Evolutionary conservation across 1,140 invertebrate species (phyloP), one percentile per base, ranked within the genome.

Genomic region (Palaemon carinicauda): DNA sequence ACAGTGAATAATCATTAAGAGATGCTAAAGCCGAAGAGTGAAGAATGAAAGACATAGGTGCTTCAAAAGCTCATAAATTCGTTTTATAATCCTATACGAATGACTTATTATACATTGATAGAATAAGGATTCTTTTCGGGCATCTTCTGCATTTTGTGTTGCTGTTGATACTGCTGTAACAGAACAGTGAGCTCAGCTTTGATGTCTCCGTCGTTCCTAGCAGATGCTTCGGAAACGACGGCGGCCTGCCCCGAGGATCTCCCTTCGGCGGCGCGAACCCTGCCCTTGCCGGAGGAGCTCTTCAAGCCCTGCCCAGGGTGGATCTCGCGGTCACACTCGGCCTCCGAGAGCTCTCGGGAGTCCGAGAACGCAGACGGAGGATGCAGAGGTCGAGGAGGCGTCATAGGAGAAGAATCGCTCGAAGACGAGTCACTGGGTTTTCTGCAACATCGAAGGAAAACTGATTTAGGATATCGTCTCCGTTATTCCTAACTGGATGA

Each of bases 351-450:
- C 52, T 83, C 82, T 73, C 82, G 74, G 3, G 82, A 83, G 73
- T 83, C 82, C 9, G 82, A 83, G 71, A 83, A 83, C 21, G 82
- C 82, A 10, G 82, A 83, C 19, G 82, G 82, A 19, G 82, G 82
- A 56, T 83, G 82, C 17, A 83, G 82, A 33, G 82, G 82, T 29
- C 82, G 71, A 24, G 82, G 82, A 29, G 82, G 82, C 1, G 82
- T 83, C 71, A 83, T 21, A 31, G 82, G 82, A 75, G 82, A 83
- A 19, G 27, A 19, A 19, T 83, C 82, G 53, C 82, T 83, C 24
- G 82, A 85, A 33, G 82, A 83, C 7, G 82, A 83, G 19, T 83
- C 82, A 52, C 52, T 83, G 7, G 10, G 82, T 14, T 51, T 73
- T 83, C 82, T 83, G 73, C 12, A 53, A 54, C 3, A 24, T 17